Base-by-base conservation (phyloP, 2,113 vertebrate genomes). In the Gymnorhina tibicen region DNA sequence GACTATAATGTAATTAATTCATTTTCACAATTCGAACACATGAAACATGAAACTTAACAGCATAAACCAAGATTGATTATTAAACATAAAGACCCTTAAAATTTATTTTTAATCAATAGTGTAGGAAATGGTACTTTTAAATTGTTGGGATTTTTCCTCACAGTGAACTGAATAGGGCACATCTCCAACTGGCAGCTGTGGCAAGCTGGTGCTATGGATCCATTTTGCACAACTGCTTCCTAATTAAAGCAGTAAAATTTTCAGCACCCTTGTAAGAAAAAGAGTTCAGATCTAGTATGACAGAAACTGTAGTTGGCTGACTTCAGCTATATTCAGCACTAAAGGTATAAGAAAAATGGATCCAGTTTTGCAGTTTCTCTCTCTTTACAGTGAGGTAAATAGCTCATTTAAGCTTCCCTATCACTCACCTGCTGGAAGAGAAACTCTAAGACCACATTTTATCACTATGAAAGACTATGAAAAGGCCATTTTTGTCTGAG, bases 231-330 rank as follows among this genome's bases (percentile, higher is more conserved):
- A 52, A 67, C 23, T 92, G 67, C 52, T 59, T 89, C 64, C 80
- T 89, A 67, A 83, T 81, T 78, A 84, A 94, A 91, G 85, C 47
- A 79, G 52, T 91, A 79, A 87, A 86, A 72, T 64, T 81, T 82
- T 83, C 92, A 94, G 17, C 74, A 93, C 62, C 63, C 75, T 94
- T 89, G 59, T 64, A 77, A 67, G 60, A 60, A 63, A 30, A 83
- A 13, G 42, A 60, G 27, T 47, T 89, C 70, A 73, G 63, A 52
- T 60, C 42, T 52, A 46, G 2, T 20, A 77, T 18, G 30, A 84
- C 52, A 81, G 35, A 69, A 30, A 53, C 17, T 67, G 23, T 9
- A 78, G 69, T 0, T 80, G n/a, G 39, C 64, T 47, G 50, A 83
- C 47, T 85, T 60, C 53, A 84, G 46, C 59, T 52, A 20, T 13